These are phyloP conservation scores for Galerucella pusilla DNA, from an alignment of 2,888 invertebrate genomes.

Conservation along the genomic window DNA sequence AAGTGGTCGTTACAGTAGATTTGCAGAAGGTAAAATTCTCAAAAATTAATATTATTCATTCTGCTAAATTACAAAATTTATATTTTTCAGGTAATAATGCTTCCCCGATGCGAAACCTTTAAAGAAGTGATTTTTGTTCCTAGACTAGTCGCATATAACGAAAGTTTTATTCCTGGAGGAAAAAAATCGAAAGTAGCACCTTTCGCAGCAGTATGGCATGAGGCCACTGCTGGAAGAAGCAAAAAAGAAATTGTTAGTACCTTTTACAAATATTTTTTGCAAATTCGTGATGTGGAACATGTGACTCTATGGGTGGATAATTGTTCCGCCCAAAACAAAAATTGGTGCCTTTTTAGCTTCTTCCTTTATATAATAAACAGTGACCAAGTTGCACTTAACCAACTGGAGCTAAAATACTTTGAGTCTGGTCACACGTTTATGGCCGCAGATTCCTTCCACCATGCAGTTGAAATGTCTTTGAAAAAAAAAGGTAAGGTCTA, in stretches of 20 bases:
- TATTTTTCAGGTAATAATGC: conserved; percentile 8
- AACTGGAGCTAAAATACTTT: conserved; percentile 42
- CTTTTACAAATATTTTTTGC: conserved; percentile 16
- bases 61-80: too few relatives aligned
- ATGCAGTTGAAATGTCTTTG: conserved; percentile 33
- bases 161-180: neutral
- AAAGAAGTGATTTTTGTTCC: conserved; percentile 10
- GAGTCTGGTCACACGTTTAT: conserved; percentile 47
- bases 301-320: conserved; percentile 42
- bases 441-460: conserved; percentile 41
- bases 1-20: conserved; percentile 12
- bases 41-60: too few relatives aligned
- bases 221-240: conserved; percentile 40
- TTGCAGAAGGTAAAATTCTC: conserved; percentile 13
- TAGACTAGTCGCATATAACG: conserved; percentile 4
- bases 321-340: conserved; percentile 46
- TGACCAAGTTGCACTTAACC: conserved; percentile 28
- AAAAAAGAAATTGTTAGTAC: neutral
- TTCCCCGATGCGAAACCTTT: conserved; percentile 9
- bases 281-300: conserved; percentile 27
- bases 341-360: conserved; percentile 42
- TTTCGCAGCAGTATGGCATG: conserved; percentile 50
- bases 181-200: neutral
- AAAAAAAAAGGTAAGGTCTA: conserved; percentile 27
- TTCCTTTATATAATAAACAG: conserved; percentile 43